phyloP scores from a whole-genome alignment of 2,797 vertebrate species.

The Cossypha dichroa region DNA sequence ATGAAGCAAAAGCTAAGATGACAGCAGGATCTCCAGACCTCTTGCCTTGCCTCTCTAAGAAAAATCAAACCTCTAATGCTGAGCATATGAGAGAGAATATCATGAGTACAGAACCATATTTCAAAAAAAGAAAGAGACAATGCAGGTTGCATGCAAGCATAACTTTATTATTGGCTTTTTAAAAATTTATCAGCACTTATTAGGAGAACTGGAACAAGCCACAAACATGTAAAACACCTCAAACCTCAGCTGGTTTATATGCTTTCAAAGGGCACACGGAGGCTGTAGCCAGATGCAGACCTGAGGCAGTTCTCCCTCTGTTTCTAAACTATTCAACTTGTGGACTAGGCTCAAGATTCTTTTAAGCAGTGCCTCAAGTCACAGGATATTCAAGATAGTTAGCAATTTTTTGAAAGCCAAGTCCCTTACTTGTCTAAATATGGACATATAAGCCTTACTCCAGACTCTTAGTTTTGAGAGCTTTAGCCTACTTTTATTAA shows the following conservation, averaged over 20 bases:
- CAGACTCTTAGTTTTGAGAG: conserved; percentile 21
- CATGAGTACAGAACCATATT: accelerated
- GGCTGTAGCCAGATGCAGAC: neutral
- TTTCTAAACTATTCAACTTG: neutral
- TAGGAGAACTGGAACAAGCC: neutral
- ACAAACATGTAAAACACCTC: neutral
- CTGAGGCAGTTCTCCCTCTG: neutral
- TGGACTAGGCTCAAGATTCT: neutral
- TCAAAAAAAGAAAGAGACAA: neutral
- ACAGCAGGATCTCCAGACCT: neutral
- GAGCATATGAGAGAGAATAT: neutral
- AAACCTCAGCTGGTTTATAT: neutral
- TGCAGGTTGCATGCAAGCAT: neutral
- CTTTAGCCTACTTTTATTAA: conserved; percentile 54
- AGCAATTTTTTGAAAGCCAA: neutral
- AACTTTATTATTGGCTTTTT: neutral
- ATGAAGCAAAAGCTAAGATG: neutral
- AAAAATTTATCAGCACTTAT: neutral
- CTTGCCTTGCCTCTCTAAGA: neutral
- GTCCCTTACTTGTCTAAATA: conserved; percentile 27
- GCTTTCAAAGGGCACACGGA: neutral
- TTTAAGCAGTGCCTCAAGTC: neutral
- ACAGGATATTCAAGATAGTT: neutral
- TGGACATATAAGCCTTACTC: conserved; percentile 3
- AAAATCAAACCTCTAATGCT: neutral